Base-by-base conservation (phyloP, 2,888 invertebrate genomes). In the Drosophila borealis region DNA sequence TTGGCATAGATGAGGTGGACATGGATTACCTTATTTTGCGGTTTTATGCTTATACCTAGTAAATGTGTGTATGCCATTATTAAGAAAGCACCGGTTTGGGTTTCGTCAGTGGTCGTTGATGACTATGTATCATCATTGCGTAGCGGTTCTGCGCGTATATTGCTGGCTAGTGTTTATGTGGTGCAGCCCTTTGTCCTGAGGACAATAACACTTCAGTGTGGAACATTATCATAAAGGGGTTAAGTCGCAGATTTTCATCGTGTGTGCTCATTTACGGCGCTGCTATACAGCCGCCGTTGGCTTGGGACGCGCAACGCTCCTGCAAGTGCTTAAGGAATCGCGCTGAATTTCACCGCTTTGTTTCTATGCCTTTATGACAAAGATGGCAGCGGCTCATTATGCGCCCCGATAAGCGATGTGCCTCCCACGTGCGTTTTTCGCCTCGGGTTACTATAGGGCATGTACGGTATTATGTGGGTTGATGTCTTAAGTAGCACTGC, bases 191-290 rank as follows among this genome's bases (percentile, higher is more conserved):
- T 90, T 90, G 83, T 89, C 88, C 83, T 65, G 81, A 86, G 89
- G 89, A 90, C 89, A 90, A 90, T 90, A 88, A 89, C 89, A 82
- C 81, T 87, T 84, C 81, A 78, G 88, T 88, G 87, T 84, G 76
- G 71, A 81, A 86, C 87, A 90, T 89, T 89, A 90, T 81, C 89
- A 88, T 90, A 90, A 90, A 90, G 90, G 90, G 90, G 90, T 89
- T 90, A 90, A 90, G 88, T 77, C 89, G 83, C 89, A 88, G 84
- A 88, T 80, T 87, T 85, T 88, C 89, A 83, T 89, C 80, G 80
- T 78, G 80, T 78, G 77, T 86, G 88, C 84, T 89, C 89, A 88
- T 89, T 90, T 90, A 78, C 64, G 59, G 56, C 46, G 14, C 21
- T 41, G 70, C 57, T 42, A 44, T 69, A 21, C n/a, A 49, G 50